Evolutionary conservation across 23 tunicate species (phyloP), one percentile per base, ranked within the genome.

Genomic region (Ciona savignyi): DNA sequence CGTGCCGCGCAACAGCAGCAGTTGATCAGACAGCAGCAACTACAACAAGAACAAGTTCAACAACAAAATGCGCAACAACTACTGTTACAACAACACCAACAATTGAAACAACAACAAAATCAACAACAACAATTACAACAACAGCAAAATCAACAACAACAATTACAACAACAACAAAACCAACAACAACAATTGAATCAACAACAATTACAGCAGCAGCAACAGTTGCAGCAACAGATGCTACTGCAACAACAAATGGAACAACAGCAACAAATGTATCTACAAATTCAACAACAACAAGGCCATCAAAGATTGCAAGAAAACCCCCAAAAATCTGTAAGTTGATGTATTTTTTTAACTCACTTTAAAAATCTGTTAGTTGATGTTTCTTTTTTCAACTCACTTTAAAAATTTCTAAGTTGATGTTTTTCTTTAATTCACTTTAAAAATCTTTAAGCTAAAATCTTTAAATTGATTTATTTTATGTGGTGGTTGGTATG

Each of bases 161-260:
- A 30, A 62, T 62, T 71, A 71, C 84, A 80, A 80, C 84, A 80
- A 34, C 62, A 51, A 34, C 66, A 80, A 62, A 62, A 32, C 11
- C 84, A 71, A 27, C 77, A 71, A 34, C 66, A 71, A n/a, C 61
- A 49, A 49, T 20, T 23, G 25, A 11, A 9, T 63, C 6, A 6
- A 63, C 34, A 23, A 25, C 83, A 49, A 68, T 25, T 24, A 35
- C 79, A 75, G 19, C 2, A 27, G 33, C 70, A 63, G 9, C 62
- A 62, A 32, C 62, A 70, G 29, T 48, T 29, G 23, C 70, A 71
- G 71, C 84, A 79, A 51, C 83, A 71, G 30, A 34, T 28, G 62
- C 61, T 34, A 32, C 25, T 26, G 27, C 81, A 75, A 63, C 70
- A 75, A 24, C n/a, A n/a, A n/a, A n/a, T n/a, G n/a, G n/a, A n/a